phyloP scores from a whole-genome alignment of 2,797 vertebrate genomes.

The Urophycis tenuis region DNA sequence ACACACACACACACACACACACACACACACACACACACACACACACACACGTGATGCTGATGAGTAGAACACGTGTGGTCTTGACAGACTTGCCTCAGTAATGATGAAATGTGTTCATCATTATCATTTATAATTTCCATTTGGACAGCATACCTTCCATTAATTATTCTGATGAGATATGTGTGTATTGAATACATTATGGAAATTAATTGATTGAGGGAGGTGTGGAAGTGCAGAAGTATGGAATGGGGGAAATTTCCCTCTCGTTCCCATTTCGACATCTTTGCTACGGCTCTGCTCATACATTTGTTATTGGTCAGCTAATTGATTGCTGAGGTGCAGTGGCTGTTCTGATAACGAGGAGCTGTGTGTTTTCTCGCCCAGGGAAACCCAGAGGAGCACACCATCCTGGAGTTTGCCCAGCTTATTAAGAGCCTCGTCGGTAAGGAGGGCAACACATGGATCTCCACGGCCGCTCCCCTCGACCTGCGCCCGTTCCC shows the following conservation, averaged over 20 bases:
- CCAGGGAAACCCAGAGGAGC: conserved; percentile 97
- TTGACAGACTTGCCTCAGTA: too few relatives aligned
- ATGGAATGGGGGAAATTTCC: too few relatives aligned
- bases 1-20: background rate
- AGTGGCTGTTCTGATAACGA: background rate
- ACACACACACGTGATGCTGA: background rate
- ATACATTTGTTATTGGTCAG: background rate
- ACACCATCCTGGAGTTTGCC: conserved; percentile 96
- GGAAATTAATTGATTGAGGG: background rate
- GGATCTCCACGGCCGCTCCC: background rate
- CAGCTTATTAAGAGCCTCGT: conserved; percentile 95
- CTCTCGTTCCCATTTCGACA: background rate
- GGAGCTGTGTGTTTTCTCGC: conserved; percentile 28
- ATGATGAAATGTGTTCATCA: too few relatives aligned
- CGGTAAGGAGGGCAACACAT: conserved; percentile 70
- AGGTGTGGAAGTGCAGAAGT: too few relatives aligned
- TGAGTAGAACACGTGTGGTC: too few relatives aligned
- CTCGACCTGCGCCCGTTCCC: background rate
- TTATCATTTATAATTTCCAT: too few relatives aligned
- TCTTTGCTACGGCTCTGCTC: background rate
- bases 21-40: background rate
- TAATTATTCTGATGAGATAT: background rate
- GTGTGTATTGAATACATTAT: background rate
- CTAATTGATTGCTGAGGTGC: background rate
- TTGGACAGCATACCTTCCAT: too few relatives aligned